phyloP scores from a whole-genome alignment of 1,140 invertebrate genomes.

The Coelopa frigida region DNA sequence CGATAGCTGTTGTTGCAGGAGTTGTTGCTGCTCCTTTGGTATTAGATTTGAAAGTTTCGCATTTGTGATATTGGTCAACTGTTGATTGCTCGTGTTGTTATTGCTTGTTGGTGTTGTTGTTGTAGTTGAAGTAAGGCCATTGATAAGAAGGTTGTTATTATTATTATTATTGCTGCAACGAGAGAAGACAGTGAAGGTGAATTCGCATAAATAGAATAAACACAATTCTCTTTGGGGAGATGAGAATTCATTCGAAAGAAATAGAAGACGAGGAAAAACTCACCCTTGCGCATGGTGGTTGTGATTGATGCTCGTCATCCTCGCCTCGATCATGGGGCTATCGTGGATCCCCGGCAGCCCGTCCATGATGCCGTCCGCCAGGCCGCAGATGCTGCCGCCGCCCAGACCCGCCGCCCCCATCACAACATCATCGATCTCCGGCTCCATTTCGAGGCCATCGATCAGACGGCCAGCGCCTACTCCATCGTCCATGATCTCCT shows the following conservation, averaged over 20 bases:
- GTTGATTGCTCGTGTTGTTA: slow-evolving; percentile 18
- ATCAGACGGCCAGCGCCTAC: slow-evolving; percentile 39
- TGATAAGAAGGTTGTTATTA: slow-evolving; percentile 37
- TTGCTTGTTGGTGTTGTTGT: slow-evolving; percentile 24
- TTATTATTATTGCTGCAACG: too few relatives aligned
- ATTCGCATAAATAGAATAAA: too few relatives aligned
- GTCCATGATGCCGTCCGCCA: neutral
- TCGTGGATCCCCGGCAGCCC: neutral
- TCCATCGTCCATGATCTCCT: slow-evolving; percentile 39
- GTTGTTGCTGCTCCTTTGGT: slow-evolving; percentile 24
- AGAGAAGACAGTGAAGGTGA: too few relatives aligned
- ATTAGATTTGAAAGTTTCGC: slow-evolving; percentile 14
- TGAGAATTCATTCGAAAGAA: too few relatives aligned
- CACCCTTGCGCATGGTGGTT: slow-evolving; percentile 11
- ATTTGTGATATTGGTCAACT: slow-evolving; percentile 10
- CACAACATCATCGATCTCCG: slow-evolving; percentile 38
- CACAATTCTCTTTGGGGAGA: too few relatives aligned
- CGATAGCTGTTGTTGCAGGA: slow-evolving; percentile 11
- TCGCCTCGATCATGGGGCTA: neutral
- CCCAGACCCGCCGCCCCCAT: slow-evolving; percentile 16
- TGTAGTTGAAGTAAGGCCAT: slow-evolving; percentile 31
- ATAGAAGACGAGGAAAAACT: too few relatives aligned
- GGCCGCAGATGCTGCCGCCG: slow-evolving; percentile 10
- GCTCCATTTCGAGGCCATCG: slow-evolving; percentile 40
- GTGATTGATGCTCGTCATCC: too few relatives aligned